Base-by-base conservation (phyloP, 2,888 invertebrate genomes). In the Chesias legatella region DNA sequence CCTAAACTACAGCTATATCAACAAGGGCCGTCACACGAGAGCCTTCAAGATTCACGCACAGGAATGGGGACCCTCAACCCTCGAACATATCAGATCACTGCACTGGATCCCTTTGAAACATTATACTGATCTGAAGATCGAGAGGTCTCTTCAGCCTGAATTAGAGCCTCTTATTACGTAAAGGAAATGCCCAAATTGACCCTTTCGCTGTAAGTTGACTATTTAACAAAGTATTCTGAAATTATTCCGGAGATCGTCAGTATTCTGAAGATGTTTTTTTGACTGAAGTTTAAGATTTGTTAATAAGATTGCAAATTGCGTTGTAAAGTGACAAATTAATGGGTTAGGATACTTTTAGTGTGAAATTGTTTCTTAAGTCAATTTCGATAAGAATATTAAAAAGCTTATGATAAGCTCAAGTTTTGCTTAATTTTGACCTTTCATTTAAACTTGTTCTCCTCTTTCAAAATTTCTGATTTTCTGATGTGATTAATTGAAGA, bases 121-220 rank as follows among this genome's bases (percentile, higher is more conserved):
- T 56, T 73, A 79, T 58, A 63, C 61, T 65, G 73, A 77, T 76
- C 73, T 59, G 73, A 75, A 72, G 78, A 81, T 78, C 76, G 73
- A 83, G 83, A 70, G 76, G 73, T 40, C 45, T 60, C 67, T 60
- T 55, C 73, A 75, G 74, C 59, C 55, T 41, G 44, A 48, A 48
- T 48, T 45, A 48, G 42, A 65, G 67, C 63, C 53, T 68, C 73
- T 66, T 65, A 65, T 71, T 72, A 65, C 63, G 52, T 56, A 34
- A 48, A 44, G 30, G 24, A 33, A 35, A 17, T 17, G 47, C 3
- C 21, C 42, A 35, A 31, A 23, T 45, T 51, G 51, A 56, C 60
- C 60, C 61, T 60, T 59, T 55, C 48, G 25, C 51, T 36, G 49
- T 48, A 51, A 50, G 42, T 40, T 44, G 45, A 50, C 48, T 44